Percentiles rank a stretch among this genome's conserved stretches.
Conservation (phyloP, 2,888 invertebrate genomes). For the Cheiracanthium punctorium region DNA sequence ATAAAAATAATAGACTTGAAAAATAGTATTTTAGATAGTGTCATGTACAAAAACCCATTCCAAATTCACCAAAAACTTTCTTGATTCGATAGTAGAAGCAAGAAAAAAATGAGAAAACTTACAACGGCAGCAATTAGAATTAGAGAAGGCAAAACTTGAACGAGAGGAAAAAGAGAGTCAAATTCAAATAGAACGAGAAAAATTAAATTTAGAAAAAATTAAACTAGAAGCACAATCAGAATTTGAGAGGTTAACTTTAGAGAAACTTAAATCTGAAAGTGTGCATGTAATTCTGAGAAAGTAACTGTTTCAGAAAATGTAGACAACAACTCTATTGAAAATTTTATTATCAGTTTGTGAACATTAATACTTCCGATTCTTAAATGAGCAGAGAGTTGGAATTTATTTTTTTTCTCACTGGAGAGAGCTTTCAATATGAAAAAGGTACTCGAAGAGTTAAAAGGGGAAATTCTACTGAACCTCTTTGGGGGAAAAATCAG, state of each 20-base stretch:
- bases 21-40: too few species aligned
- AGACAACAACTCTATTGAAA: neutral
- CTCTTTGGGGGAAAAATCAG: neutral
- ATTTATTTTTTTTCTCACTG: neutral
- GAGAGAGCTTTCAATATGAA: neutral
- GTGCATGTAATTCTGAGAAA: neutral
- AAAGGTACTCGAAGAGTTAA: neutral
- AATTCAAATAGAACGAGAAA: neutral
- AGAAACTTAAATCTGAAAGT: neutral
- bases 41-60: too few species aligned
- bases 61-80: too few species aligned
- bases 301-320: too few species aligned
- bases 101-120: too few species aligned
- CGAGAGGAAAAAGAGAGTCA: neutral
- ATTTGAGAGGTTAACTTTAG: neutral
- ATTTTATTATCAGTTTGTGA: neutral
- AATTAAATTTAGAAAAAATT: too few species aligned
- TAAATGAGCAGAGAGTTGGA: neutral
- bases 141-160: neutral
- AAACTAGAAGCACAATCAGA: too few species aligned
- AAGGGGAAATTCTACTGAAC: neutral
- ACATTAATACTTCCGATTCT: neutral
- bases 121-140: too few species aligned
- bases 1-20: too few species aligned
- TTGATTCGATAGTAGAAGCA: too few species aligned